phyloP scores from a whole-genome alignment of 2,888 invertebrate genomes.

The Zonitis immaculata region DNA sequence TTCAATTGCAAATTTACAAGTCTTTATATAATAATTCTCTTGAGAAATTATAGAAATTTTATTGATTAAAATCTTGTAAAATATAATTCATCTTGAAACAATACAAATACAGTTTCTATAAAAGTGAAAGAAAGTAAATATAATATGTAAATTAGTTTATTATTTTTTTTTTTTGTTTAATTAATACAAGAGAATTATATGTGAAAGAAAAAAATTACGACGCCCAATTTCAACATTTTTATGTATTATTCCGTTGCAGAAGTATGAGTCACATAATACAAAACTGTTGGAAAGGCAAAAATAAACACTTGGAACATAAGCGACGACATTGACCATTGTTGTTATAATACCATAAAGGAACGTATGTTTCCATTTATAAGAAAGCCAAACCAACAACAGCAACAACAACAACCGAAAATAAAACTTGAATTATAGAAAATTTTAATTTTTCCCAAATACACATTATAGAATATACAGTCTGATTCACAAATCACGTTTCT shows the following conservation, averaged over 20 bases:
- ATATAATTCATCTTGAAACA: not conserved
- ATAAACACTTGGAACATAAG: slow-evolving; percentile 8
- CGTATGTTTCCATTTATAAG: slow-evolving; percentile 12
- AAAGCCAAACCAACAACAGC: slow-evolving; percentile 5
- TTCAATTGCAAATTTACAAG: too few species aligned
- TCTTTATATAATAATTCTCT: too few species aligned
- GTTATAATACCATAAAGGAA: slow-evolving; percentile 7
- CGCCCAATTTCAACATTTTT: slow-evolving; percentile 6
- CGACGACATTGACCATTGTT: slow-evolving; percentile 18
- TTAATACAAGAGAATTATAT: not conserved
- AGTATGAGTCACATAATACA: slow-evolving; percentile 11
- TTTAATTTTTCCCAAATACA: too few species aligned
- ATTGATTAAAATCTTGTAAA: not conserved
- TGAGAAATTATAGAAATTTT: not conserved
- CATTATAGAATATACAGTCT: too few species aligned
- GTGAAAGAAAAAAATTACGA: not conserved
- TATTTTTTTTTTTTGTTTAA: too few species aligned
- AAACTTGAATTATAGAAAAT: too few species aligned
- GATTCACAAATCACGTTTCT: too few species aligned
- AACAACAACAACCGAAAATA: slow-evolving; percentile 11
- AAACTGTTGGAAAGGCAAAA: not conserved
- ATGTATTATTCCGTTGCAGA: slow-evolving; percentile 7
- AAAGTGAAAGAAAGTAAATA: not conserved
- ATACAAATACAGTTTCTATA: not conserved
- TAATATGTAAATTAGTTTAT: not conserved